Conservation (phyloP, 2,888 invertebrate genomes). For the Lepidochrysops patricia region DNA sequence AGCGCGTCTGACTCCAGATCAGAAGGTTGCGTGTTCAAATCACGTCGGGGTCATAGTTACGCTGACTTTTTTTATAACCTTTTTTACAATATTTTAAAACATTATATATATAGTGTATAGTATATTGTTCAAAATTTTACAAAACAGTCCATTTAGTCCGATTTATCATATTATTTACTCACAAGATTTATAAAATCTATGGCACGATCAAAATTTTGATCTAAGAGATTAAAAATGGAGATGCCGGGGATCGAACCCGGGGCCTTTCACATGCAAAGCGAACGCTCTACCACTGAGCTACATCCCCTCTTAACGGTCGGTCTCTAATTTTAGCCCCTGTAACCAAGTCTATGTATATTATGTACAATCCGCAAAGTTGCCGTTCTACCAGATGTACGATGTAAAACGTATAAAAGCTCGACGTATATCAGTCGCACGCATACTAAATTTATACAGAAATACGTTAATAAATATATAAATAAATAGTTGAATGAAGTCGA, state of each 20-base stretch:
- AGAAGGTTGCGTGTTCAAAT: constrained; percentile 98
- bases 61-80: neutral
- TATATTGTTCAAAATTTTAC: too few relatives aligned
- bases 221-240: constrained; percentile 65
- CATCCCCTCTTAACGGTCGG: constrained; percentile 75
- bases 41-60: constrained; percentile 91
- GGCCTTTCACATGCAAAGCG: constrained; percentile 99
- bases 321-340: neutral
- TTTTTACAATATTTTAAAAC: too few relatives aligned
- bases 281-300: constrained; percentile 99
- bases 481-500: neutral
- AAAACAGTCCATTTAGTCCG: neutral
- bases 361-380: neutral
- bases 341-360: neutral
- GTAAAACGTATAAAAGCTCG: too few relatives aligned
- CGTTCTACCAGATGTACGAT: too few relatives aligned
- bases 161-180: too few relatives aligned
- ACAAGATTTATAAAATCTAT: neutral
- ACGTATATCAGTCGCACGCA: too few relatives aligned
- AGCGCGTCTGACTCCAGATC: constrained; percentile 99
- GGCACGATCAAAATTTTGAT: too few relatives aligned
- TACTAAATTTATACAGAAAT: too few relatives aligned
- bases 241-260: constrained; percentile 99
- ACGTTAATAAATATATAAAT: too few relatives aligned
- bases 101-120: too few relatives aligned